A percentile compares a stretch with the other conserved stretches of the same genome.
phyloP scores from a whole-genome alignment of 2,113 vertebrate genomes.

The Empidonax traillii region DNA sequence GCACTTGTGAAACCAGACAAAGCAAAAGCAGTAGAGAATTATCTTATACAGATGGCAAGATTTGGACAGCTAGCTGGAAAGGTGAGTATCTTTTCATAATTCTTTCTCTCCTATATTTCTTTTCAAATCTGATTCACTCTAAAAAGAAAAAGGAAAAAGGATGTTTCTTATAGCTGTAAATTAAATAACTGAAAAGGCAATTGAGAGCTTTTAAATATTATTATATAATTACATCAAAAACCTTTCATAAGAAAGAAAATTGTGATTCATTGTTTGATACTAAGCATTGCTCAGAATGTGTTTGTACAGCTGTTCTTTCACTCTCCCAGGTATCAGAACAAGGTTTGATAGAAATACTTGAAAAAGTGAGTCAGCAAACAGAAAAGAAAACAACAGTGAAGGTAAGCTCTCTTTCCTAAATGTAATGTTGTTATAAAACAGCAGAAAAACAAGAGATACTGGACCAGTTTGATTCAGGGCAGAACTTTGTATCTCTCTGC shows the following conservation, averaged over 20 bases:
- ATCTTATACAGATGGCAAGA: conserved; percentile 96
- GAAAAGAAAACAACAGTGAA: conserved; percentile 97
- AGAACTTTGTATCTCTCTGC: not conserved
- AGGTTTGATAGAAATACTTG: conserved; percentile 96
- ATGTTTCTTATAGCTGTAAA: not conserved
- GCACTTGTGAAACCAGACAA: conserved; percentile 98
- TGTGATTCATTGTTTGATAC: not conserved
- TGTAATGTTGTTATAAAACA: not conserved
- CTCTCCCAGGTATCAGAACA: conserved; percentile 87
- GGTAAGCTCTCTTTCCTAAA: conserved; percentile 70
- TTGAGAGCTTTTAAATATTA: not conserved
- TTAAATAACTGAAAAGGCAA: not conserved
- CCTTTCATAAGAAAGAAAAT: not conserved
- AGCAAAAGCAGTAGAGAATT: conserved; percentile 95
- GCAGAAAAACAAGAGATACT: not conserved
- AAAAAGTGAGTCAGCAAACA: conserved; percentile 97
- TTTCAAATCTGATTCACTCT: not conserved
- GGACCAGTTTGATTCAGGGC: not conserved
- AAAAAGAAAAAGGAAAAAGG: not conserved
- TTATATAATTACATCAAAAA: not conserved
- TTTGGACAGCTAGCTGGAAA: conserved; percentile 91
- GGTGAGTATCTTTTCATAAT: conserved; percentile 69
- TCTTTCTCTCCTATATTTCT: not conserved
- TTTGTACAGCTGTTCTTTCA: not conserved
- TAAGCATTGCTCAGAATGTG: not conserved